A percentile compares a stretch with the other conserved stretches of the same genome.
Evolutionary conservation across 1,140 invertebrate genomes (phyloP).

Genomic region (Cyclargus thomasi): DNA sequence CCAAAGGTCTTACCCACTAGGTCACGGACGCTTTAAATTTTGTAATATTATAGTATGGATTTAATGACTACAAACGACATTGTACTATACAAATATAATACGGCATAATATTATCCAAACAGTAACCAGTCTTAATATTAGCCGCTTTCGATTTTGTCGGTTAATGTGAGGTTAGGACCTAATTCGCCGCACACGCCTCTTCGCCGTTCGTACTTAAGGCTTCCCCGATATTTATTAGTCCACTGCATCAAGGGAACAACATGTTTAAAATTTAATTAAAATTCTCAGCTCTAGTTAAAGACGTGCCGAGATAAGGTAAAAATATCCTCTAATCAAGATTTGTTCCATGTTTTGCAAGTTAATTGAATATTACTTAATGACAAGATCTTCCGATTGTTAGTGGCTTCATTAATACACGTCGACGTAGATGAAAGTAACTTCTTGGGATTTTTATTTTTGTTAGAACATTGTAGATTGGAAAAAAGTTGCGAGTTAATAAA

Average conservation of each 20-base stretch:
- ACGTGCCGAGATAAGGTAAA: neutral
- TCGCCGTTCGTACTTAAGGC: constrained; percentile 26
- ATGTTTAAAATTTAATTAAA: constrained; percentile 12
- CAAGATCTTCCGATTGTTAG: constrained; percentile 10
- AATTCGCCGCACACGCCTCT: constrained; percentile 32
- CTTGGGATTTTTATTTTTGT: too few relatives aligned
- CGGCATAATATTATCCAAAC: neutral
- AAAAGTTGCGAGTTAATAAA: too few relatives aligned
- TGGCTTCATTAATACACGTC: neutral
- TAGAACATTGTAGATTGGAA: too few relatives aligned
- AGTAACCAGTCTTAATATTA: neutral
- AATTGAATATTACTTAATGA: constrained; percentile 12
- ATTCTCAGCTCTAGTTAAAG: constrained; percentile 6
- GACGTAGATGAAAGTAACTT: neutral
- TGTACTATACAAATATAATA: neutral
- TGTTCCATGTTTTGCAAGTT: neutral
- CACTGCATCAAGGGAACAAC: constrained; percentile 17
- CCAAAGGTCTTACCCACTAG: too few relatives aligned
- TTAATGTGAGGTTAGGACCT: constrained; percentile 19
- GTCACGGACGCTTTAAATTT: too few relatives aligned
- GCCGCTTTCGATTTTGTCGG: neutral
- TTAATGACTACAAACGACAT: neutral
- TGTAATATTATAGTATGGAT: neutral
- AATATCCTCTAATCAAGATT: neutral
- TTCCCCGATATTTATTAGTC: constrained; percentile 22